Evolutionary conservation across 2,113 vertebrate genomes (phyloP).

Genomic region (Ploceus nigricollis): DNA sequence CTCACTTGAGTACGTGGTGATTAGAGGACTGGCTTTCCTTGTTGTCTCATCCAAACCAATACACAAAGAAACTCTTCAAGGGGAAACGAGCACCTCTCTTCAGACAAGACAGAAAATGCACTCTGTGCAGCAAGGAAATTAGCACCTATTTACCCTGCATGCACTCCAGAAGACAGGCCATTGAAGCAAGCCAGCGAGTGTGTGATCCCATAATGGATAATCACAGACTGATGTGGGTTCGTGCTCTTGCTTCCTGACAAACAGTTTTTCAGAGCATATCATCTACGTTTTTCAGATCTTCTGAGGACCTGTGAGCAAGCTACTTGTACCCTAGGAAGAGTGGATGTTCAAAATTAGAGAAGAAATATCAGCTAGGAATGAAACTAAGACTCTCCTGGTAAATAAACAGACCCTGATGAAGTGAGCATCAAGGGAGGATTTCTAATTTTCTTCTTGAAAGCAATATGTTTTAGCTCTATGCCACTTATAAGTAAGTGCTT

Average conservation of each 20-base stretch:
- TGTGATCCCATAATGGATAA: not conserved
- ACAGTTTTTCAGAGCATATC: not conserved
- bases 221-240: not conserved
- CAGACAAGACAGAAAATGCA: not conserved
- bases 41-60: not conserved
- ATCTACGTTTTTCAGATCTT: not conserved
- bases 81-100: not conserved
- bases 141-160: not conserved
- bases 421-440: not conserved
- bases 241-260: not conserved
- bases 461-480: constrained; percentile 1
- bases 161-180: not conserved
- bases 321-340: not conserved
- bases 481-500: not conserved
- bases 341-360: not conserved
- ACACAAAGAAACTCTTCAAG: not conserved
- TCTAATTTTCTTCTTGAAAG: constrained; percentile 47
- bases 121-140: not conserved
- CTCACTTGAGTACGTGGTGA: not conserved
- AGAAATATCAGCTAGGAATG: not conserved
- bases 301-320: not conserved
- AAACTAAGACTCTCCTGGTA: not conserved
- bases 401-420: constrained; percentile 40
- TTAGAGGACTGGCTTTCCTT: not conserved
- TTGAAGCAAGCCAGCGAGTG: not conserved